Evolutionary conservation across 2,113 vertebrate genomes (phyloP), one percentile per base, ranked within the genome.

Genomic region (Ctenodactylus gundi): DNA sequence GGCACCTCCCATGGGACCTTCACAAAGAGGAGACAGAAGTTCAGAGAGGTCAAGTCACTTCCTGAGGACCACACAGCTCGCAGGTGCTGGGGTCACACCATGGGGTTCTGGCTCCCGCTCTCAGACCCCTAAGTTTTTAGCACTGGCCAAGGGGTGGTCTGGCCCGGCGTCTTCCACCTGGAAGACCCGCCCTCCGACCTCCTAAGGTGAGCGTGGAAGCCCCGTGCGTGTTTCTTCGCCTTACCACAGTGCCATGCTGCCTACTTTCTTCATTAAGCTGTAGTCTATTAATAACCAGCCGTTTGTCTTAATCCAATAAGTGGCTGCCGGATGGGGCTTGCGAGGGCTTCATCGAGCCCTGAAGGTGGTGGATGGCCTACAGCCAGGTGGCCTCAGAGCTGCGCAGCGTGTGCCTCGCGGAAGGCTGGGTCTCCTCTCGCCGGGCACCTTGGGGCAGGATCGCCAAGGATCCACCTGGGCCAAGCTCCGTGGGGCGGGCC

Each of bases 221-320:
- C 4, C 15, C 0, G 0, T 13, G 12, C 77, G 68, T 7, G 0
- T 21, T 72, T 90, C 88, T 84, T 91, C 36, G 4, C 86, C 64
- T 72, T 81, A 75, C 34, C 55, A 10, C 93, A 73, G 39, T 25
- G 20, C 62, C 4, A 31, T 4, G 36, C 85, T 78, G 87, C 91
- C 88, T n/a, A 34, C 87, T 96, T 64, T 57, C 95, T 76, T 96
- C 94, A 89, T 96, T 95, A 53, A 96, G 87, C 96, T 96, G 78
- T 75, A 94, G 94, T 87, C 85, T 97, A 90, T 97, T 97, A 97
- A 96, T 82, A 97, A 97, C 94, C 75, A 95, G 76, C 81, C 82
- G 93, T 83, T 83, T 75, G 95, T 95, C 97, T 98, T 98, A 95
- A 97, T 97, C 97, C 97, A 96, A 83, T 93, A 94, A 86, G 94